phyloP scores from a whole-genome alignment of 1,140 invertebrate genomes.

The Sarcophaga bullata region DNA sequence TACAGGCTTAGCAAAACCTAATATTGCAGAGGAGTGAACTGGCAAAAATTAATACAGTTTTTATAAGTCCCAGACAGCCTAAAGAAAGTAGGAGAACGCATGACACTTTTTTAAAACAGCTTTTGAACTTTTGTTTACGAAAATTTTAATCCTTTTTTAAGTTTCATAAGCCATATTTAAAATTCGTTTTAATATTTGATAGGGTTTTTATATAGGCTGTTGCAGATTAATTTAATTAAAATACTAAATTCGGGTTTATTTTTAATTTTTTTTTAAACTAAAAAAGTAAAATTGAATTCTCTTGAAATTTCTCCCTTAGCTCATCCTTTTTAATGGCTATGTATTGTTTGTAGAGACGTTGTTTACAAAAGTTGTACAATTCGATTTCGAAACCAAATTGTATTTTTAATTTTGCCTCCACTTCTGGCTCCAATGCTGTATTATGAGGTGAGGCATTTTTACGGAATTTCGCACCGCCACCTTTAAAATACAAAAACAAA shows the following conservation, averaged over 20 bases:
- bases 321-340: conserved; percentile 71
- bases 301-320: conserved; percentile 47
- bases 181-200: too few species aligned
- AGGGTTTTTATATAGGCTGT: too few species aligned
- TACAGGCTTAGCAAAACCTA: too few species aligned
- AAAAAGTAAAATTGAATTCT: background rate
- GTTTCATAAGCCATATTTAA: too few species aligned
- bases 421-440: conserved; percentile 54
- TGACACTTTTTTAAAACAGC: too few species aligned
- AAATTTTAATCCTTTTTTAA: too few species aligned
- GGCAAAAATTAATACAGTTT: too few species aligned
- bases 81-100: too few species aligned
- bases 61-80: too few species aligned
- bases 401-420: conserved; percentile 53
- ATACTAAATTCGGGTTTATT: background rate
- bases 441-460: conserved; percentile 67
- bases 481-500: conserved; percentile 41
- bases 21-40: too few species aligned
- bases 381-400: conserved; percentile 76
- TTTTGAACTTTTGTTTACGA: too few species aligned
- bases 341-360: conserved; percentile 83
- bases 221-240: too few species aligned
- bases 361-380: conserved; percentile 89
- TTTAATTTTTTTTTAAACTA: conserved; percentile 27
- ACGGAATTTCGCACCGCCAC: conserved; percentile 71